Base-by-base conservation (phyloP, 2,888 invertebrate species). In the Meganola albula region DNA sequence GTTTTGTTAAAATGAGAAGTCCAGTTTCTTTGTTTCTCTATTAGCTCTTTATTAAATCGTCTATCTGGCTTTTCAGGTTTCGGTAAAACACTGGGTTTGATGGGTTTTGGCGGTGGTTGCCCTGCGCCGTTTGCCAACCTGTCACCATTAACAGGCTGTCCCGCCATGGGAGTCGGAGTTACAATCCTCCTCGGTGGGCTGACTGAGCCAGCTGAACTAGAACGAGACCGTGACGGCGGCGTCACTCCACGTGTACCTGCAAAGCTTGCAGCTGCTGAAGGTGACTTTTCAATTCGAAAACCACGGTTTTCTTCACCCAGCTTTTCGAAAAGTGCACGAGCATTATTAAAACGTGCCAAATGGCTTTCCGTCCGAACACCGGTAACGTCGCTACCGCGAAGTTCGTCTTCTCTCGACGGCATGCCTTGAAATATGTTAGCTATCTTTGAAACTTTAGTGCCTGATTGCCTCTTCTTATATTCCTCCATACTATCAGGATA, bases 1-100 rank as follows among this genome's bases (percentile, higher is more conserved):
- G 92, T 89, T 83, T 94, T 94, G 38, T 93, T 92, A 71, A 95
- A 96, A 76, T 95, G 95, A 40, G 94, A 93, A 14, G 95, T 95
- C 96, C 95, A 96, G 79, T 96, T 96, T 65, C 92, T 92, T 67
- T 95, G 96, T 61, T 95, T 94, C 74, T 95, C 95, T 51, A 96
- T 96, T 33, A 95, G 84, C 71, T 96, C 95, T 51, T 94, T 92
- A 42, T 93, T 94, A 57, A 94, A 92, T 60, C 93, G 91, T 34
- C 94, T 86, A 67, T 95, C 95, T 2, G 94, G 93, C 72, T 94
- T 94, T 58, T 94, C 94, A 0, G 94, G 94, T 68, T 93, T 93
- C 8, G 90, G 88, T 53, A 89, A 83, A 37, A 89, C 84, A 43
- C 88, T 87, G 4, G 89, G 88, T 46, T 89, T 87, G 8, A 59